These are phyloP conservation scores for Machimus atricapillus DNA, from an alignment of 2,888 invertebrate species.

Conservation along the genomic window DNA sequence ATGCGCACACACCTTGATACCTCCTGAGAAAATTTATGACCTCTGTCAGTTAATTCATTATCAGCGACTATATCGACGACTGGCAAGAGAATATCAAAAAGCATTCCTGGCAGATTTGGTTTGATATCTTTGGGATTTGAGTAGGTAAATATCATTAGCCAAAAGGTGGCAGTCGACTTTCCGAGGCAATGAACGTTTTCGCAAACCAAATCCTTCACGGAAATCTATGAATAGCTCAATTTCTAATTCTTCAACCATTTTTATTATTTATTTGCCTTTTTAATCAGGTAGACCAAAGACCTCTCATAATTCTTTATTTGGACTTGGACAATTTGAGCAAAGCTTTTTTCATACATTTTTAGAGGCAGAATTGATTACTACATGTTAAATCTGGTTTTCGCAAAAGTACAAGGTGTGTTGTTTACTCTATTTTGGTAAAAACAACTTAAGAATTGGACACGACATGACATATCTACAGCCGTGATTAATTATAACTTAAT, in stretches of 20 bases:
- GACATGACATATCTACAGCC: no score
- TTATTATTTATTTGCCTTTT: not conserved
- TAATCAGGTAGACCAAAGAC: not conserved
- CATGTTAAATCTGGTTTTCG: not conserved
- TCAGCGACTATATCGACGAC: not conserved
- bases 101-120: not conserved
- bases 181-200: not conserved
- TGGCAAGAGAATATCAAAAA: not conserved
- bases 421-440: not conserved
- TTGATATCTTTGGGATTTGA: not conserved
- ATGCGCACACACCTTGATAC: constrained; percentile 32
- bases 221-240: not conserved
- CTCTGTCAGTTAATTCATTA: not conserved
- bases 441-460: no score
- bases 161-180: not conserved
- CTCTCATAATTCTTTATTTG: not conserved
- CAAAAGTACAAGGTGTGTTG: not conserved
- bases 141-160: not conserved
- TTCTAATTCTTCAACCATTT: not conserved
- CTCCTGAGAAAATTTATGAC: constrained; percentile 11
- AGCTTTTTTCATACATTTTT: not conserved
- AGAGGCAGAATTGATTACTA: not conserved
- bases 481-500: no score
- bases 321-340: not conserved
- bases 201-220: not conserved